A percentile compares a stretch with the other conserved stretches of the same genome.
These are phyloP conservation scores for Hemicrepidius hirtus DNA, from an alignment of 2,888 invertebrate genomes.

Conservation along the genomic window DNA sequence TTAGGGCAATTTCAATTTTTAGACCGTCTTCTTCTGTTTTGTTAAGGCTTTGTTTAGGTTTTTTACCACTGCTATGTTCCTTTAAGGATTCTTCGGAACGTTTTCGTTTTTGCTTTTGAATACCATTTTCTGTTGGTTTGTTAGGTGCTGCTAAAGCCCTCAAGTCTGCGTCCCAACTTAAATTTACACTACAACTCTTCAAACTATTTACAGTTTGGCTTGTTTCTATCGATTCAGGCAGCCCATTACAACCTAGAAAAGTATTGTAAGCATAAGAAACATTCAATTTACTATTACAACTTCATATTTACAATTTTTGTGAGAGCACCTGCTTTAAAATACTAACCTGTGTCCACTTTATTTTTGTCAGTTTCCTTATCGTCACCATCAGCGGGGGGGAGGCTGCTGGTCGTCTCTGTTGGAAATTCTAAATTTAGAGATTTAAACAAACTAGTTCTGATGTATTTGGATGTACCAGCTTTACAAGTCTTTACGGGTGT, in stretches of 20 bases:
- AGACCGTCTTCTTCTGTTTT: slow-evolving; percentile 22
- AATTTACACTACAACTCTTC: background rate
- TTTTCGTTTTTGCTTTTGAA: slow-evolving; percentile 33
- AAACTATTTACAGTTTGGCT: slow-evolving; percentile 18
- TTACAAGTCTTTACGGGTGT: background rate
- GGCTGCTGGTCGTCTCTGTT: background rate
- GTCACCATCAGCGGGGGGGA: background rate
- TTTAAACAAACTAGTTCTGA: slow-evolving; percentile 41
- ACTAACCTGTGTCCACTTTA: background rate
- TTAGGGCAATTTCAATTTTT: slow-evolving; percentile 14
- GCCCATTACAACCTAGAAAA: too few species aligned
- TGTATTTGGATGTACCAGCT: background rate
- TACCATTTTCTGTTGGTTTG: background rate
- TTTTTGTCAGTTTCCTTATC: background rate
- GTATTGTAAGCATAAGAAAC: too few species aligned
- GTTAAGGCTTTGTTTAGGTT: slow-evolving; percentile 21
- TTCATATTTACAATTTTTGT: too few species aligned
- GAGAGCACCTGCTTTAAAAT: too few species aligned
- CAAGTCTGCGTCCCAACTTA: slow-evolving; percentile 64
- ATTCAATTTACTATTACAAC: too few species aligned
- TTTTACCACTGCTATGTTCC: slow-evolving; percentile 36
- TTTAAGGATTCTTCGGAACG: slow-evolving; percentile 29
- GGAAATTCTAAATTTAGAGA: slow-evolving; percentile 31
- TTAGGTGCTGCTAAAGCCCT: slow-evolving; percentile 52
- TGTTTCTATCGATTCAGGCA: too few species aligned